Evolutionary conservation across 2,797 vertebrate genomes (phyloP), one percentile per base, ranked within the genome.

Genomic region (Okamejei kenojei): DNA sequence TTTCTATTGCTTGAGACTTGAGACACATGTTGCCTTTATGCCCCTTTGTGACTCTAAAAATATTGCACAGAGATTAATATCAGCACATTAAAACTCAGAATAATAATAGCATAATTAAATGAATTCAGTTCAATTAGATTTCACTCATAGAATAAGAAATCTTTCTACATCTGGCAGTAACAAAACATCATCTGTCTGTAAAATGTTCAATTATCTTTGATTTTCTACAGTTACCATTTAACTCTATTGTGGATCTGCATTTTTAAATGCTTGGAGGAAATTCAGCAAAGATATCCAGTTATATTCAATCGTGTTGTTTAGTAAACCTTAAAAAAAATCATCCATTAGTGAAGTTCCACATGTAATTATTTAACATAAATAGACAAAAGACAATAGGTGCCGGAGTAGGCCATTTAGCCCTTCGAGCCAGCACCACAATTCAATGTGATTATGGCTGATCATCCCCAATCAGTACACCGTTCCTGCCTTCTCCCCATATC

Each of bases 61-160:
- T 65, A 35, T 88, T 32, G 13, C n/a, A 65, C 17, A 21, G n/a
- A 68, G n/a, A 88, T 88, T 88, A 88, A 68, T 88, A 63, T 88
- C 61, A 35, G 84, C 63, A 65, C 35, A 26, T 65, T 88, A 68
- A 17, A 88, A 68, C 84, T 68, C 63, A 35, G 61, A 65, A 88
- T 88, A 88, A 65, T 88, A 68, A 86, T 88, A 65, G 65, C 65
- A 65, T 68, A 88, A 65, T 68, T 35, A 88, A 35, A 23, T 68
- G n/a, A 68, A 88, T 68, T 88, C 63, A 35, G 15, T 88, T 68
- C 68, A 88, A 88, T 88, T 88, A 88, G 61, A 88, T 88, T 88
- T 88, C n/a, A 65, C n/a, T 88, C 21, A 4, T 65, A n/a, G 26
- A 21, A 54, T 58, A 88, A 88, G 61, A 65, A 68, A 88, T 88